phyloP scores from a whole-genome alignment of 2,888 invertebrate species.

The Neoaliturus tenellus region DNA sequence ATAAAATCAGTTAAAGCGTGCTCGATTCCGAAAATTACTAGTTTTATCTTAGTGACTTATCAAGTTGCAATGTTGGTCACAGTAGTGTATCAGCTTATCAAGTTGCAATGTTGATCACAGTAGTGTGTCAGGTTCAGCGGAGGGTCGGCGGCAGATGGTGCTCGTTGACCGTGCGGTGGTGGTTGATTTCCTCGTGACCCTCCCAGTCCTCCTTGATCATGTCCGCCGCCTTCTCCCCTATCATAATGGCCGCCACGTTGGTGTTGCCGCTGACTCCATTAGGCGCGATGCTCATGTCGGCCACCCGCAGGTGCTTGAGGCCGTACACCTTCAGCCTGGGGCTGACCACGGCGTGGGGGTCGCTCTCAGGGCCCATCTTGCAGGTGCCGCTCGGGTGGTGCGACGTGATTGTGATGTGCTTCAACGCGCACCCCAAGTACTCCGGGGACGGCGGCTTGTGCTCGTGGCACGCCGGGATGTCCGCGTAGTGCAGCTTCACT shows the following conservation, averaged over 20 bases:
- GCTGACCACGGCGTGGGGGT: slow-evolving; percentile 46
- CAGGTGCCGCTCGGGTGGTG: slow-evolving; percentile 45
- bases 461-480: slow-evolving; percentile 31
- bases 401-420: slow-evolving; percentile 18
- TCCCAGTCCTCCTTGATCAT: slow-evolving; percentile 46
- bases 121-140: no score
- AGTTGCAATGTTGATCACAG: no score
- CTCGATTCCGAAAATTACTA: no score
- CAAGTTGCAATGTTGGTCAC: no score
- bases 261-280: slow-evolving; percentile 24
- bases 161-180: slow-evolving; percentile 34
- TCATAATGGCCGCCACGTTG: slow-evolving; percentile 50
- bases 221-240: slow-evolving; percentile 36
- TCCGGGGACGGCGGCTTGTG: slow-evolving; percentile 32
- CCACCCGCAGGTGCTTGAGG: slow-evolving; percentile 31
- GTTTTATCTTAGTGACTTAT: no score
- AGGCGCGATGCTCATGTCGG: slow-evolving; percentile 43
- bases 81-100: no score
- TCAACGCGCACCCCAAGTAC: slow-evolving; percentile 33
- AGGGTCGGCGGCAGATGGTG: slow-evolving; percentile 20
- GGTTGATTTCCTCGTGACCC: slow-evolving; percentile 3
- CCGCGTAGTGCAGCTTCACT: slow-evolving; percentile 28
- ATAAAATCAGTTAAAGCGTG: no score
- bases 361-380: slow-evolving; percentile 40
- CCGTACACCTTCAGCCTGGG: slow-evolving; percentile 50